phyloP scores from a whole-genome alignment of 2,113 vertebrate species.

The Grammomys dolichurus region DNA sequence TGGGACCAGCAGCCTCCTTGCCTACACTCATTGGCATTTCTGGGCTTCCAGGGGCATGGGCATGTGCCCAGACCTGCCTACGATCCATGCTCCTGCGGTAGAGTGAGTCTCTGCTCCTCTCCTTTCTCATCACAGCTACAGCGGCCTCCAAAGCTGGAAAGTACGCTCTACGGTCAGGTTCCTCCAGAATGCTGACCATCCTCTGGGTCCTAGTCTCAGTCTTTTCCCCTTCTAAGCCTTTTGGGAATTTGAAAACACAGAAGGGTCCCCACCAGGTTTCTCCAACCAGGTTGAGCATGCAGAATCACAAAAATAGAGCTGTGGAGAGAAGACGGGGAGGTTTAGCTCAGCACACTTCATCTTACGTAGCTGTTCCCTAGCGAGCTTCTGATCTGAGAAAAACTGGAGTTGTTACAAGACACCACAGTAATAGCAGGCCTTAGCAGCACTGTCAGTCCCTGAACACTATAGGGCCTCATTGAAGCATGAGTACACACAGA shows the following conservation, averaged over 20 bases:
- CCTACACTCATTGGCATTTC: accelerated
- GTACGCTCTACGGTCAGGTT: neutral
- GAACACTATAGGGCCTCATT: neutral
- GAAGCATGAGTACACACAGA: accelerated
- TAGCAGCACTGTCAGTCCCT: neutral
- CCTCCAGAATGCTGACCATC: neutral
- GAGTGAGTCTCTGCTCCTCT: too few species aligned
- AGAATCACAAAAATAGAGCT: neutral
- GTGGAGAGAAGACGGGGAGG: neutral
- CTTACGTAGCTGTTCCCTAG: neutral
- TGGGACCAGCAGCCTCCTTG: neutral
- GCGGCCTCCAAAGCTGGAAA: neutral
- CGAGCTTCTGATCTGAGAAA: neutral
- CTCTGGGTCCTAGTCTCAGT: neutral
- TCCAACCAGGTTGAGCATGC: neutral
- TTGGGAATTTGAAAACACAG: neutral
- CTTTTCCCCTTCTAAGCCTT: neutral
- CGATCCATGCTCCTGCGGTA: too few species aligned
- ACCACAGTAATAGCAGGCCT: neutral
- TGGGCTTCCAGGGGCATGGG: neutral
- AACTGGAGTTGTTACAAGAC: neutral
- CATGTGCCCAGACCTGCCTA: neutral
- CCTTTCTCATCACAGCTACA: neutral
- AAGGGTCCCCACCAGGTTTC: neutral
- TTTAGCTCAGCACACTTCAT: neutral